Evolutionary conservation across 2,888 invertebrate genomes (phyloP), one percentile per base, ranked within the genome.

Genomic region (Pammene aurita): DNA sequence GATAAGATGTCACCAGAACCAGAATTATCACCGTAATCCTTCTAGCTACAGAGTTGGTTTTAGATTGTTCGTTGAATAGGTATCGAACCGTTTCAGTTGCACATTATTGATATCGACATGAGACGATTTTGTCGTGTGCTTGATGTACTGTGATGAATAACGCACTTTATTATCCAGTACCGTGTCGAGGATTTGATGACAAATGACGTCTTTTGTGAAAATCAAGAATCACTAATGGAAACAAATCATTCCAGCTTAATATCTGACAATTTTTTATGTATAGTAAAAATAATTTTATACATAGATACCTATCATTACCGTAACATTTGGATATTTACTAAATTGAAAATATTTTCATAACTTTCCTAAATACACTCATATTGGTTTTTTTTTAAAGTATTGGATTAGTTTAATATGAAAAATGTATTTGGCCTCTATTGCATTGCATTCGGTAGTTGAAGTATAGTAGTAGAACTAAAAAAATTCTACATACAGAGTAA

Each of bases 81-180:
- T 60, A 60, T 69, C 67, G 52, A 66, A 50, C 61, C 66, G 71
- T 55, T 38, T 70, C 67, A 63, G 68, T 69, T 72, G 73, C 74
- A 72, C 75, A 76, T 75, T 78, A 74, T 73, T 73, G 74, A 76
- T 77, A 75, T 69, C 66, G 72, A 74, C 71, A 65, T 71, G 66
- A 58, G 54, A 70, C 68, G 71, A 75, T 75, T 71, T 72, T 71
- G 77, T 75, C 74, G 72, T 69, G 72, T 74, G 75, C 73, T 75
- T 76, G 72, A 68, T 68, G 61, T 48, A n/a, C 34, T 41, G 68
- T 73, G 76, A 76, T 77, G 61, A 75, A 76, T 69, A 60, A 16
- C 64, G 69, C 60, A 65, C 64, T 69, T 69, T 69, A 69, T 60
- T 60, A 34, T 38, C 58, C 10, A 41, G 4, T 34, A 16, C 34